These are phyloP conservation scores for Dendroctonus ponderosae DNA, from an alignment of 1,140 invertebrate species.

Conservation along the genomic window DNA sequence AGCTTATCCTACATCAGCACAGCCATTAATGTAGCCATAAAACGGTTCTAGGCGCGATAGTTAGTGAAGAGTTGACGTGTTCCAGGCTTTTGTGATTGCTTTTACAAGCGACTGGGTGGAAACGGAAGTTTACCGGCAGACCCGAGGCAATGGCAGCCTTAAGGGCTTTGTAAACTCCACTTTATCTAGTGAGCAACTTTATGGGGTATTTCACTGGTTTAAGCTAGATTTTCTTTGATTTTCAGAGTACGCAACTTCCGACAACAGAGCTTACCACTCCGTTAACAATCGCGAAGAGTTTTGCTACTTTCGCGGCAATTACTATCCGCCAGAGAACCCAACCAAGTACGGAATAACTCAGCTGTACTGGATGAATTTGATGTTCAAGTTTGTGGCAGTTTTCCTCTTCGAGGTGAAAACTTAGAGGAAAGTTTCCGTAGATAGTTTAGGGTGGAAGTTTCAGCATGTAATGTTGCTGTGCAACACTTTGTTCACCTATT, in stretches of 20 bases:
- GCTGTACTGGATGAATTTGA: slow-evolving; percentile 27
- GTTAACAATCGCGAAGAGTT: background rate
- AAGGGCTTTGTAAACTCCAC: slow-evolving; percentile 76
- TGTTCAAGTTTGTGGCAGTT: slow-evolving; percentile 18
- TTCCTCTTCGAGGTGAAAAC: slow-evolving; percentile 32
- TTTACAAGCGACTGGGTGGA: slow-evolving; percentile 98
- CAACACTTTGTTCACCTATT: slow-evolving; percentile 29
- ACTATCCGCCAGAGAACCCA: slow-evolving; percentile 23
- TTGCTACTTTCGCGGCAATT: slow-evolving; percentile 31
- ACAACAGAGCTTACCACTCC: slow-evolving; percentile 8
- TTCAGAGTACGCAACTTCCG: slow-evolving; percentile 16
- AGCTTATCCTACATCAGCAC: slow-evolving; percentile 40
- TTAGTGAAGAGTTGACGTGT: no score
- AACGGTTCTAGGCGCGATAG: no score
- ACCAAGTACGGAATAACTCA: slow-evolving; percentile 22
- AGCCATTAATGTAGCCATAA: slow-evolving; percentile 43
- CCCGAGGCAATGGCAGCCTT: slow-evolving; percentile 55
- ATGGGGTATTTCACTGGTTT: background rate
- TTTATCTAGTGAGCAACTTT: slow-evolving; percentile 51
- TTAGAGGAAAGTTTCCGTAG: background rate
- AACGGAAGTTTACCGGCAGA: slow-evolving; percentile 75
- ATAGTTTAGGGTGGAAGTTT: slow-evolving; percentile 15
- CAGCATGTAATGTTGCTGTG: slow-evolving; percentile 32
- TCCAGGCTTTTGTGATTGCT: slow-evolving; percentile 93
- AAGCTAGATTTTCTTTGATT: background rate